Evolutionary conservation across 2,888 invertebrate species (phyloP).

Genomic region (Temnothorax rugatulus): DNA sequence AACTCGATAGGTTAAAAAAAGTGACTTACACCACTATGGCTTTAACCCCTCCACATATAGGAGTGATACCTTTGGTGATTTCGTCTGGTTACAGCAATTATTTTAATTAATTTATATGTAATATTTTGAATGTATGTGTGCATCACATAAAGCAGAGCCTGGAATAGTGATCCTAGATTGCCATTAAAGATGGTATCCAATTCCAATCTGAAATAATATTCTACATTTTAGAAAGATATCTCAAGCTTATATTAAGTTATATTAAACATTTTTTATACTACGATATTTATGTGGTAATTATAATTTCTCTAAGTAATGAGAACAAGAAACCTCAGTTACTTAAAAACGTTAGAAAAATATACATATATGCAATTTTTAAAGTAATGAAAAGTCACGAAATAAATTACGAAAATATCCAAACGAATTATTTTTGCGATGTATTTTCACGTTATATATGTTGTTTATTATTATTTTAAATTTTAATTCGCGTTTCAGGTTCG

Average conservation of each 20-base stretch:
- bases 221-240: neutral
- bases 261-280: neutral
- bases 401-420: neutral
- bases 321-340: neutral
- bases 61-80: neutral
- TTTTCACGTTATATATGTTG: neutral
- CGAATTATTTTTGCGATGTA: neutral
- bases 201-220: slow-evolving; percentile 70
- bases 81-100: neutral
- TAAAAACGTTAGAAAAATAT: neutral
- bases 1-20: no score
- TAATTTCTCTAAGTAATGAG: neutral
- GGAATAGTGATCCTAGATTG: neutral
- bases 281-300: neutral
- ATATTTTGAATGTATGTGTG: neutral
- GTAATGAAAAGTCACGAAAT: neutral
- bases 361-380: neutral
- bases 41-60: no score
- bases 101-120: neutral
- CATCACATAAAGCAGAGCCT: neutral
- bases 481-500: neutral
- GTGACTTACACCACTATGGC: no score
- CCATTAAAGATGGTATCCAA: slow-evolving; percentile 62
- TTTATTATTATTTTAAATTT: neutral
- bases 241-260: neutral